phyloP scores from a whole-genome alignment of 1,140 invertebrate species.

The Drosophila oshimai region DNA sequence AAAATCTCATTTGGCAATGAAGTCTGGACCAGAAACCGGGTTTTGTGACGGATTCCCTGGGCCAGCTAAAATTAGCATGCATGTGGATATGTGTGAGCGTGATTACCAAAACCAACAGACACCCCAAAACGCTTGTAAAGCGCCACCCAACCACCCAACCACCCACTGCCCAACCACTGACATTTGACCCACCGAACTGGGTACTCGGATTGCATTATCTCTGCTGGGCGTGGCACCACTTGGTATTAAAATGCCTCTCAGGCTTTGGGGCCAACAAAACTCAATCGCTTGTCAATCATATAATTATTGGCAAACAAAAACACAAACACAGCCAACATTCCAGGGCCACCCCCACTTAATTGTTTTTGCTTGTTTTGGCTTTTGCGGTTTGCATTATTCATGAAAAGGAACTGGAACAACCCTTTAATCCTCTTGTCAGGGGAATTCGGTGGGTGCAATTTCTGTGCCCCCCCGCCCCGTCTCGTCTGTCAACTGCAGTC shows the following conservation, averaged over 20 bases:
- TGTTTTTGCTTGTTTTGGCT: constrained; percentile 54
- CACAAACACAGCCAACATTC: background rate
- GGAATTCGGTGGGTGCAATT: constrained; percentile 3
- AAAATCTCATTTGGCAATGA: constrained; percentile 52
- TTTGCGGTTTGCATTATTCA: constrained; percentile 47
- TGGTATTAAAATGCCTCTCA: constrained; percentile 20
- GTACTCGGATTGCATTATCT: constrained; percentile 1
- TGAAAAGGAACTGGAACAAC: constrained; percentile 28
- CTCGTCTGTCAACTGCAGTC: constrained; percentile 23
- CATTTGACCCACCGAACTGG: constrained; percentile 6
- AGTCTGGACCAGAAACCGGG: background rate
- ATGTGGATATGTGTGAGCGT: constrained; percentile 66
- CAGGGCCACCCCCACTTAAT: constrained; percentile 25
- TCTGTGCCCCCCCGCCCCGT: background rate
- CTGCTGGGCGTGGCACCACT: background rate
- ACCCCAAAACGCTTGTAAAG: too few relatives aligned
- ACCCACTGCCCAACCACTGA: constrained; percentile 3
- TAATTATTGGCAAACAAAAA: constrained; percentile 26
- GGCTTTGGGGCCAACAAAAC: constrained; percentile 13
- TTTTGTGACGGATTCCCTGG: constrained; percentile 7
- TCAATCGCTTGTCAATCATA: constrained; percentile 66
- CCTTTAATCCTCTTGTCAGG: constrained; percentile 24
- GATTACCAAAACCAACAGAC: constrained; percentile 62
- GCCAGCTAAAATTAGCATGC: constrained; percentile 58
- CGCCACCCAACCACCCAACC: background rate